Conservation (phyloP, 2,113 vertebrate genomes). For the Clarias gariepinus region DNA sequence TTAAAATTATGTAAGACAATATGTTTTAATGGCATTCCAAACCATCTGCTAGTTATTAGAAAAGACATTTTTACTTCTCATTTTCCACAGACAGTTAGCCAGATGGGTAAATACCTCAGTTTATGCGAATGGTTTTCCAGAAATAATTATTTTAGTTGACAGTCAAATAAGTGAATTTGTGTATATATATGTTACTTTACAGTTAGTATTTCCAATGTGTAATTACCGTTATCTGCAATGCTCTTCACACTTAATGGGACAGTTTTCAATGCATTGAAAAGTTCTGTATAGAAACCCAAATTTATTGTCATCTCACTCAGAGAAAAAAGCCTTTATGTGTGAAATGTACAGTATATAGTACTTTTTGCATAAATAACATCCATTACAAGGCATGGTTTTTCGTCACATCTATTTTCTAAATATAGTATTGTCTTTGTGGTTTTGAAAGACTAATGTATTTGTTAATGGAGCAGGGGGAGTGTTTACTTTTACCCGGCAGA, state of each 20-base stretch:
- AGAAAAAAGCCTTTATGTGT: background rate
- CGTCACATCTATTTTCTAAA: background rate
- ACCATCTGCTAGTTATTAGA: background rate
- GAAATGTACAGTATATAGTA: background rate
- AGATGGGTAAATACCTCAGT: background rate
- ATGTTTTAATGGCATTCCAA: background rate
- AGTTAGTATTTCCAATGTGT: background rate
- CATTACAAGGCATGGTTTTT: background rate
- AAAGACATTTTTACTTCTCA: background rate
- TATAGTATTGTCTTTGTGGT: background rate
- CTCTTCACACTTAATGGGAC: background rate
- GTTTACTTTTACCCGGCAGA: background rate
- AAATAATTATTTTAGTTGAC: background rate
- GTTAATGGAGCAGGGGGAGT: constrained; percentile 11
- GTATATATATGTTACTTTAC: background rate
- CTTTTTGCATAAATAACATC: background rate
- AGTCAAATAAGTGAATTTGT: background rate
- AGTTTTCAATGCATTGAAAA: background rate
- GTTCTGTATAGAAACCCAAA: background rate
- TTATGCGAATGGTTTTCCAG: background rate
- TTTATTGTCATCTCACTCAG: background rate
- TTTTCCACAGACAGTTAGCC: background rate
- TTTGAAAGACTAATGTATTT: background rate
- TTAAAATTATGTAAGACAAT: background rate
- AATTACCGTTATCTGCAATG: background rate